A percentile compares a stretch with the other conserved stretches of the same genome.
Evolutionary conservation across 2,797 vertebrate genomes (phyloP).

Genomic region (Scolopax bukidnonensis): DNA sequence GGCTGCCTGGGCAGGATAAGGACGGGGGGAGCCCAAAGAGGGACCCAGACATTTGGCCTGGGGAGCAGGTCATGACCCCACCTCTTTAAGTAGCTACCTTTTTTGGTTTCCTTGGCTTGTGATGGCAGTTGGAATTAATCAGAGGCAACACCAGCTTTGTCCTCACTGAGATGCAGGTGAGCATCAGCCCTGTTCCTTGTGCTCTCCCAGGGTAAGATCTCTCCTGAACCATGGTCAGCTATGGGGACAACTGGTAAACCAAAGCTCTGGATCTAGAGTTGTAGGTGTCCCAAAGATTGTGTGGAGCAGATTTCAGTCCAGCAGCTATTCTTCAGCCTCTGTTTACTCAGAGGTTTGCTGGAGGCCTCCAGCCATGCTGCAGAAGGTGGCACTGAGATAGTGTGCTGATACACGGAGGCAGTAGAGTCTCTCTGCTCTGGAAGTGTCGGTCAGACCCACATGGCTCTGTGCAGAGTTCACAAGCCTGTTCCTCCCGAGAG

Average conservation of each 20-base stretch:
- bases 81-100: not conserved
- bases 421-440: not conserved
- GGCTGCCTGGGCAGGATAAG: not conserved
- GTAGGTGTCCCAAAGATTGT: not conserved
- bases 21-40: not conserved
- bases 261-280: not conserved
- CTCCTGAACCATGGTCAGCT: not conserved
- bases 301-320: not conserved
- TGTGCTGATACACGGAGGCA: fast-evolving
- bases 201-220: not conserved
- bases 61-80: not conserved
- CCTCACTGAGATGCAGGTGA: not conserved
- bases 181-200: not conserved
- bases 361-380: not conserved
- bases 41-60: not conserved
- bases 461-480: not conserved
- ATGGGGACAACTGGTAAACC: not conserved
- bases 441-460: fast-evolving
- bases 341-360: not conserved
- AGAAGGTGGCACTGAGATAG: not conserved
- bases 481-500: not conserved
- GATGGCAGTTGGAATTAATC: not conserved
- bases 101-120: not conserved
- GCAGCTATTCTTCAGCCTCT: not conserved
- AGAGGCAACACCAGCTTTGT: not conserved